A percentile compares a stretch with the other conserved stretches of the same genome.
Evolutionary conservation across 2,888 invertebrate species (phyloP).

Genomic region (Noctua pronuba): DNA sequence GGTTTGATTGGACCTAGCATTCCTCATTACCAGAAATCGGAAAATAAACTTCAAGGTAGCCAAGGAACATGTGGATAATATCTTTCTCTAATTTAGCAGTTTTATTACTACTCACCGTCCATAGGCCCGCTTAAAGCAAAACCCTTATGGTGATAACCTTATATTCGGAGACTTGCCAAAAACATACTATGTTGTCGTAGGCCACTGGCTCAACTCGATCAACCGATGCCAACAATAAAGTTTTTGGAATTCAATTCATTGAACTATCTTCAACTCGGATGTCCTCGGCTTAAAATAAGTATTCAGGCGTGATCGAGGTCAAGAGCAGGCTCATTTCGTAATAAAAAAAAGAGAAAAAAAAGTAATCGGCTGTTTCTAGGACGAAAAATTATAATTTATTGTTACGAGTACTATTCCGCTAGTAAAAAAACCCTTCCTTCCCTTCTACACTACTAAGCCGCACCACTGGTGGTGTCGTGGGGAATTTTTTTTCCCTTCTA

Average conservation of each 20-base stretch:
- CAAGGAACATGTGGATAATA: neutral
- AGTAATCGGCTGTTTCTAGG: neutral
- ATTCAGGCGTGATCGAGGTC: too few relatives aligned
- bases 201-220: conserved; percentile 10
- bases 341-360: too few relatives aligned
- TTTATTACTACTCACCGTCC: too few relatives aligned
- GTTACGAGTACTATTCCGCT: neutral
- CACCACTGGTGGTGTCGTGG: too few relatives aligned
- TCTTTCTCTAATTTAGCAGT: neutral
- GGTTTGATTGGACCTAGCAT: neutral
- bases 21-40: neutral
- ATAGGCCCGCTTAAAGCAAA: too few relatives aligned
- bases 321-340: too few relatives aligned
- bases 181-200: neutral
- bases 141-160: conserved; percentile 6
- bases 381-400: neutral
- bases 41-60: neutral
- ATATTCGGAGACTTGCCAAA: conserved; percentile 38
- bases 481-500: too few relatives aligned
- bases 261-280: conserved; percentile 21
- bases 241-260: conserved; percentile 25
- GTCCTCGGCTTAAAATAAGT: conserved; percentile 16
- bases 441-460: too few relatives aligned
- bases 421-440: too few relatives aligned
- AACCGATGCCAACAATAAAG: conserved; percentile 34